Evolutionary conservation across 2,113 vertebrate species (phyloP).

Genomic region (Actinemys pallida): DNA sequence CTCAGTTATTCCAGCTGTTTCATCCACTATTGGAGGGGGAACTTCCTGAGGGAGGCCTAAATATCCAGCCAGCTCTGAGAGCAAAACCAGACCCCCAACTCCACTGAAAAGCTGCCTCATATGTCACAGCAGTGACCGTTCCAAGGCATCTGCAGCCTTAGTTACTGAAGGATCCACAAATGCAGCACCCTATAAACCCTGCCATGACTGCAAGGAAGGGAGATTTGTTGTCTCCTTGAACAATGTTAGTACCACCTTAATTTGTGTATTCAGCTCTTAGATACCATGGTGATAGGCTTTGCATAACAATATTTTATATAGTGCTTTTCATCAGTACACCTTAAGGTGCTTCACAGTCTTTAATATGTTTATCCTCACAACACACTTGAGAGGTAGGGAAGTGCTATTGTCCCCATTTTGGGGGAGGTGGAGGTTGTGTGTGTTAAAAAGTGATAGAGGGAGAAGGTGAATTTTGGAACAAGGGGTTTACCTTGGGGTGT

Average conservation of each 20-base stretch:
- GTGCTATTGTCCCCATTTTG: background rate
- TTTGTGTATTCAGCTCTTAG: background rate
- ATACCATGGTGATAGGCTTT: background rate
- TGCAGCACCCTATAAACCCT: background rate
- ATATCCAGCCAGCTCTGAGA: background rate
- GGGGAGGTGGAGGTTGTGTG: background rate
- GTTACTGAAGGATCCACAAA: background rate
- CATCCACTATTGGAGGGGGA: background rate
- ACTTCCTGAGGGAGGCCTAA: background rate
- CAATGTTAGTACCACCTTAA: background rate
- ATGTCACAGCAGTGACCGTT: background rate
- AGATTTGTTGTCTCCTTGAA: constrained; percentile 21
- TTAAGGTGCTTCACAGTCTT: background rate
- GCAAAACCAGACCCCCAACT: background rate
- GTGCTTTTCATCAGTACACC: too few relatives aligned
- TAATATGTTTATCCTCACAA: background rate
- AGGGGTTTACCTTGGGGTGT: background rate
- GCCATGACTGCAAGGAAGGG: background rate
- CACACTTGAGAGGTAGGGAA: background rate
- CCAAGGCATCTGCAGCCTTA: background rate
- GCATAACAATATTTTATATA: background rate
- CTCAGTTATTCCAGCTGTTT: background rate
- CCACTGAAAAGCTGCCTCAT: background rate
- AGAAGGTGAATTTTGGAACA: accelerated
- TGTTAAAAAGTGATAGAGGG: background rate